Base-by-base conservation (phyloP, 2,888 invertebrate genomes). In the Harpagoxenus sublaevis region DNA sequence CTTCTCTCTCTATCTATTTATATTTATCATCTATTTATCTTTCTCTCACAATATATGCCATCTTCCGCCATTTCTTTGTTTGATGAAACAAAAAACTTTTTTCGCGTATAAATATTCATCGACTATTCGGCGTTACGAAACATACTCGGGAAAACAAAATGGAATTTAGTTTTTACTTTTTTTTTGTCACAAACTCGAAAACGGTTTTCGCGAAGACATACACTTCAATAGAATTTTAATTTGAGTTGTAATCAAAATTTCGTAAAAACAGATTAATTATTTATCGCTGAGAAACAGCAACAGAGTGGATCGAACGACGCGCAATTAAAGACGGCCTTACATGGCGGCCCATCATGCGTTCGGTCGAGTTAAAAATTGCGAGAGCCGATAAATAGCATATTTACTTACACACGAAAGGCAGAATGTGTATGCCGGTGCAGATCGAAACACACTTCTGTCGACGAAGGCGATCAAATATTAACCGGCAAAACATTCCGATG, bases 311-410 rank as follows among this genome's bases (percentile, higher is more conserved):
- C 10, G 70, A 70, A n/a, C 2, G 70, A 18, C 10, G 31, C 23
- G 57, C 71, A 53, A 74, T 74, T 74, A 39, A 81, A 60, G 31
- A 0, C 28, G 60, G 1, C 15, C 62, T n/a, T 51, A 28, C 9
- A 6, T 1, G 23, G 23, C 23, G 23, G 23, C 23, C 23, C 23
- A 35, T 75, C 23, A 15, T 31, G 28, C 10, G 45, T 63, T 75
- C n/a, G 31, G 15, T 42, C 53, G 55, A 65, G 53, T 55, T 55
- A 77, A 77, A 65, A 82, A 82, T 82, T 77, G 62, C 63, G 51
- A 75, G 12, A 75, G 39, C 28, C 31, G 31, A 77, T 55, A 65
- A 62, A 75, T 35, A 65, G 51, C 39, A 12, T 55, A n/a, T 77
- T 77, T 63, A 31, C 45, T 55, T 53, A 74, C 42, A 12, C 62